phyloP scores from a whole-genome alignment of 2,888 invertebrate genomes.

The Pemphredon lugubris region DNA sequence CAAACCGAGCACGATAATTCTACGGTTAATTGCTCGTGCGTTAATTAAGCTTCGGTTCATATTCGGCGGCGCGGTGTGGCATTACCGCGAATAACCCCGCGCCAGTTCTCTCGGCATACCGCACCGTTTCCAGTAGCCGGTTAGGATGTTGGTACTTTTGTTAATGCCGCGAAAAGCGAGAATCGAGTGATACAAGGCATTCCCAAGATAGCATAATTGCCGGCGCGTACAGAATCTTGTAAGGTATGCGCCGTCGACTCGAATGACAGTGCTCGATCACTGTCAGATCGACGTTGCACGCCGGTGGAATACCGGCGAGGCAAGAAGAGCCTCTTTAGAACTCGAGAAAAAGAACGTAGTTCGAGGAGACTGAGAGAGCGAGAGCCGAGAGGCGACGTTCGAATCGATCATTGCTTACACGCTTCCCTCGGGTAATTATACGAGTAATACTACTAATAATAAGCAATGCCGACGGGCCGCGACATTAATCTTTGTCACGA shows the following conservation, averaged over 20 bases:
- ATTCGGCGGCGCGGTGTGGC: conserved; percentile 45
- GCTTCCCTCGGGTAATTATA: conserved; percentile 56
- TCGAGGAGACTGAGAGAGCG: conserved; percentile 55
- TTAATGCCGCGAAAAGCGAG: conserved; percentile 70
- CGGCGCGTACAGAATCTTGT: conserved; percentile 70
- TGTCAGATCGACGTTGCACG: conserved; percentile 65
- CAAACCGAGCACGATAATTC: conserved; percentile 54
- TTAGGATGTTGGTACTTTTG: conserved; percentile 58
- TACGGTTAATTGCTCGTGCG: conserved; percentile 56
- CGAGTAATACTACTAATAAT: conserved; percentile 57
- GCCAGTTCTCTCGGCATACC: conserved; percentile 23
- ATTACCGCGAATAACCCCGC: conserved; percentile 35
- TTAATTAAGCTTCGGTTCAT: conserved; percentile 59
- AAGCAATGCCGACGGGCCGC: conserved; percentile 50
- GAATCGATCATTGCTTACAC: conserved; percentile 63
- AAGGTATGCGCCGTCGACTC: conserved; percentile 65
- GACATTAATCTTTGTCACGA: conserved; percentile 53
- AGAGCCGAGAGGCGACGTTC: conserved; percentile 55
- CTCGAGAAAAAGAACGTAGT: conserved; percentile 54
- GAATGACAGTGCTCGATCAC: conserved; percentile 72
- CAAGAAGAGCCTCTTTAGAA: conserved; percentile 64
- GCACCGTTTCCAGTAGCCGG: conserved; percentile 60
- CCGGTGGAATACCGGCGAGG: conserved; percentile 61
- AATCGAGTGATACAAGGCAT: conserved; percentile 69
- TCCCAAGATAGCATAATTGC: conserved; percentile 72